These are phyloP conservation scores for Acanthosepion lycidas DNA, from an alignment of 2,888 invertebrate species.

Conservation along the genomic window DNA sequence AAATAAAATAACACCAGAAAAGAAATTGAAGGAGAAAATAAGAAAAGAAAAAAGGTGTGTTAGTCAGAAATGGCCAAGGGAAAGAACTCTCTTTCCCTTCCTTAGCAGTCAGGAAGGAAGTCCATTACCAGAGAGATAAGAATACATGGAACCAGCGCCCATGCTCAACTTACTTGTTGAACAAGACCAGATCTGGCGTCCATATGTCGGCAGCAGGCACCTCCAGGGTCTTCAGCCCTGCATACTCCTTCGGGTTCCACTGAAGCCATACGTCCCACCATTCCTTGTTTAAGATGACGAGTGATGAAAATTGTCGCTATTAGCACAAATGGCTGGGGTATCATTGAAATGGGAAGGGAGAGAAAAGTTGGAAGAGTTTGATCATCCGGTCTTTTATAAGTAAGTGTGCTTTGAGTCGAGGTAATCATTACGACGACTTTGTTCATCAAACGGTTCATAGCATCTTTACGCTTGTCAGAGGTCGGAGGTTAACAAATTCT, in stretches of 20 bases:
- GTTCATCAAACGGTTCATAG: not conserved
- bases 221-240: conserved; percentile 92
- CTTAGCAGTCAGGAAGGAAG: not conserved
- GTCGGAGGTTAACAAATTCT: not conserved
- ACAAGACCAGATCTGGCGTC: conserved; percentile 73
- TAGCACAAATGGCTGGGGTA: not conserved
- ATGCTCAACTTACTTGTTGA: conserved; percentile 70
- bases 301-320: conserved; percentile 14
- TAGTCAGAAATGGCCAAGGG: not conserved
- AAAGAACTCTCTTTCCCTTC: conserved; percentile 14
- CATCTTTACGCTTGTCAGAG: not conserved
- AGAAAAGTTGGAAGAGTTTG: not conserved
- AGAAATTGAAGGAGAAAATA: not conserved
- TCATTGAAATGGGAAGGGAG: not conserved
- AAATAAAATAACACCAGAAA: not conserved
- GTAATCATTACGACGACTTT: not conserved
- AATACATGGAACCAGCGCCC: not conserved
- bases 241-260: conserved; percentile 96
- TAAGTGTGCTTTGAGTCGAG: not conserved
- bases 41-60: not conserved
- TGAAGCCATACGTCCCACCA: conserved; percentile 89
- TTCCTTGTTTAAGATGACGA: conserved; percentile 59
- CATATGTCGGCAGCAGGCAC: conserved; percentile 86
- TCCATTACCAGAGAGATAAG: not conserved
- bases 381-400: not conserved